A percentile compares a stretch with the other conserved stretches of the same genome.
These are phyloP conservation scores for Ditula angustiorana DNA, from an alignment of 2,888 invertebrate species.

Conservation along the genomic window DNA sequence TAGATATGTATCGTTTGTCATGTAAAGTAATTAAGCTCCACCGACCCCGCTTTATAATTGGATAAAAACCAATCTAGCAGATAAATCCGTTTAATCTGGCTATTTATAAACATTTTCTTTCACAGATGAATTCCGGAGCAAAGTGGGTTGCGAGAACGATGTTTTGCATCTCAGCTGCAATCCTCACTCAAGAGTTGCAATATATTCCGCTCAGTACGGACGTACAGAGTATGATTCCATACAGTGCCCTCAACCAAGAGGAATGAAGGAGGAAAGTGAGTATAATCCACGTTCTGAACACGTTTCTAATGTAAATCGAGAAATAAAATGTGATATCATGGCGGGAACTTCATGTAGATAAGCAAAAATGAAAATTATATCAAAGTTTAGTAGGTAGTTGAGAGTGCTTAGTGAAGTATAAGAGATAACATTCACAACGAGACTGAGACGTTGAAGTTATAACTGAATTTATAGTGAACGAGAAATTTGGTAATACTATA, in stretches of 20 bases:
- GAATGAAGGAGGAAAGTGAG: slow-evolving; percentile 95
- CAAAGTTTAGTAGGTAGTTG: not conserved
- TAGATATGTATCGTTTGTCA: not conserved
- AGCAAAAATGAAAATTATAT: not conserved
- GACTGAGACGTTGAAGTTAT: not conserved
- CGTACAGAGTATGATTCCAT: slow-evolving; percentile 94
- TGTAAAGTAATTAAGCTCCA: not conserved
- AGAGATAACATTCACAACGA: not conserved
- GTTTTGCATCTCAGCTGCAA: slow-evolving; percentile 94
- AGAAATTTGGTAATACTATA: too few relatives aligned
- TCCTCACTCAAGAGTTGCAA: slow-evolving; percentile 94
- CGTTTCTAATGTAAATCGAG: not conserved
- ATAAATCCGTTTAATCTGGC: slow-evolving; percentile 8
- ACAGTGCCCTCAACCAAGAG: slow-evolving; percentile 94
- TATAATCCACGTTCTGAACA: slow-evolving; percentile 52
- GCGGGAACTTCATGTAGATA: not conserved
- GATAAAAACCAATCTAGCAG: slow-evolving; percentile 8
- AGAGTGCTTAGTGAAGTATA: not conserved
- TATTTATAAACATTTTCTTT: slow-evolving; percentile 15
- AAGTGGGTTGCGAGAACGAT: slow-evolving; percentile 97
- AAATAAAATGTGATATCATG: not conserved
- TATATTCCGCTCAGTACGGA: slow-evolving; percentile 97
- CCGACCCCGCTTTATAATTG: slow-evolving; percentile 12
- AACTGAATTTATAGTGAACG: not conserved
- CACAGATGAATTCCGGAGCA: slow-evolving; percentile 96